Percentiles rank a stretch among this genome's conserved stretches.
phyloP scores from a whole-genome alignment of 2,888 invertebrate species.

The Drosophila atroscutellata region DNA sequence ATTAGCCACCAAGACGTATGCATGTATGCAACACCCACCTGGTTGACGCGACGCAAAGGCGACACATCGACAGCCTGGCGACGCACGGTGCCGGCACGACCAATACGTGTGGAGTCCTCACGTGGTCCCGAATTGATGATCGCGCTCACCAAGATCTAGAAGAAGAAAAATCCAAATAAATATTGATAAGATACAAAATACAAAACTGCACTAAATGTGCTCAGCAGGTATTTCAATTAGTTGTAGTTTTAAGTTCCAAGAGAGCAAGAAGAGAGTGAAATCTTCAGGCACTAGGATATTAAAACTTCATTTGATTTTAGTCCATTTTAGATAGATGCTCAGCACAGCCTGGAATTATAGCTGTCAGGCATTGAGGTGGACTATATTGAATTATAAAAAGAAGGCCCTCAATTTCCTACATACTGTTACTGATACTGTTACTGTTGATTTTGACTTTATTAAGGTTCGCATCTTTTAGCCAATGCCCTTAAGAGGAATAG shows the following conservation, averaged over 20 bases:
- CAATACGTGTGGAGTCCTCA: constrained; percentile 99
- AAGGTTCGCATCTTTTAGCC: constrained; percentile 70
- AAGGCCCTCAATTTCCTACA: not conserved
- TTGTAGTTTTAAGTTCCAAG: constrained; percentile 66
- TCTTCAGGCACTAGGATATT: constrained; percentile 66
- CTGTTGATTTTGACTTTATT: constrained; percentile 67
- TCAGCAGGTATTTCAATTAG: not conserved
- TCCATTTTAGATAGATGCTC: constrained; percentile 35
- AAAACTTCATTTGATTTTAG: constrained; percentile 46
- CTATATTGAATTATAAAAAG: constrained; percentile 6
- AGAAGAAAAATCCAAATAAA: not conserved
- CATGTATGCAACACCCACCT: constrained; percentile 84
- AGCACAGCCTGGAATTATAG: constrained; percentile 10
- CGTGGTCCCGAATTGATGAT: constrained; percentile 99
- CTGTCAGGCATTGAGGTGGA: constrained; percentile 43
- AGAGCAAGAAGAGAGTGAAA: constrained; percentile 48
- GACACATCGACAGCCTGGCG: constrained; percentile 99
- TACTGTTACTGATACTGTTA: not conserved
- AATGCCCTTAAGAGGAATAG: constrained; percentile 81
- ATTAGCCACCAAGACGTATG: not conserved
- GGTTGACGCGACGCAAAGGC: constrained; percentile 98
- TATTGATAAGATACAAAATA: not conserved
- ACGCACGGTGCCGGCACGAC: constrained; percentile 99
- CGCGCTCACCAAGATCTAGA: constrained; percentile 95
- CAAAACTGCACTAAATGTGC: not conserved